A percentile compares a stretch with the other conserved stretches of the same genome.
phyloP scores from a whole-genome alignment of 2,888 invertebrate species.

The Ligdia adustata region DNA sequence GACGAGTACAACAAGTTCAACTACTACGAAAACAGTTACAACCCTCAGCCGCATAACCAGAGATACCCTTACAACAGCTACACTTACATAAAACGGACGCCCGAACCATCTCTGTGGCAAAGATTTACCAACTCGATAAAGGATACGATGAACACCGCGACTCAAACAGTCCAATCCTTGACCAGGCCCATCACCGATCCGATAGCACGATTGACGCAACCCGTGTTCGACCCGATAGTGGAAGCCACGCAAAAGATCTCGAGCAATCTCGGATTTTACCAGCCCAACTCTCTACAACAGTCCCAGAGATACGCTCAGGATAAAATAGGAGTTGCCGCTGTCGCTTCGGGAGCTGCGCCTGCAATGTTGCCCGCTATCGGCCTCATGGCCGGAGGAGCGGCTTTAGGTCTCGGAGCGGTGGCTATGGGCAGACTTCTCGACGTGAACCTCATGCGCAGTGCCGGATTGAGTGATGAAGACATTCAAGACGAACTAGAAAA shows the following conservation, averaged over 20 bases:
- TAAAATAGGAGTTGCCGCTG: conserved; percentile 86
- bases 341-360: conserved; percentile 78
- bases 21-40: conserved; percentile 82
- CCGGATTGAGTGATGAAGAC: conserved; percentile 68
- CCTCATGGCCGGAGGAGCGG: conserved; percentile 92
- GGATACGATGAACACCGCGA: conserved; percentile 88
- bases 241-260: conserved; percentile 92
- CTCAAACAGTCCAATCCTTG: conserved; percentile 87
- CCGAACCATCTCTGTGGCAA: conserved; percentile 88
- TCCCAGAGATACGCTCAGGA: conserved; percentile 81
- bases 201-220: conserved; percentile 83
- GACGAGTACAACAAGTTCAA: conserved; percentile 80
- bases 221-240: conserved; percentile 89
- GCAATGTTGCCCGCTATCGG: conserved; percentile 90
- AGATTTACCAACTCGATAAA: conserved; percentile 89
- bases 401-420: conserved; percentile 91
- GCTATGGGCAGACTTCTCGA: conserved; percentile 89
- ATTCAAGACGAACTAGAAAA: conserved; percentile 71
- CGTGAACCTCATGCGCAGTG: conserved; percentile 85
- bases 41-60: conserved; percentile 42
- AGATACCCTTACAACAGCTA: conserved; percentile 86
- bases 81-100: conserved; percentile 83
- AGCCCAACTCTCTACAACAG: conserved; percentile 69
- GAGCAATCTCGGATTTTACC: conserved; percentile 88
- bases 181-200: conserved; percentile 85